These are phyloP conservation scores for Agonopterix arenella DNA, from an alignment of 2,888 invertebrate genomes.

Conservation along the genomic window DNA sequence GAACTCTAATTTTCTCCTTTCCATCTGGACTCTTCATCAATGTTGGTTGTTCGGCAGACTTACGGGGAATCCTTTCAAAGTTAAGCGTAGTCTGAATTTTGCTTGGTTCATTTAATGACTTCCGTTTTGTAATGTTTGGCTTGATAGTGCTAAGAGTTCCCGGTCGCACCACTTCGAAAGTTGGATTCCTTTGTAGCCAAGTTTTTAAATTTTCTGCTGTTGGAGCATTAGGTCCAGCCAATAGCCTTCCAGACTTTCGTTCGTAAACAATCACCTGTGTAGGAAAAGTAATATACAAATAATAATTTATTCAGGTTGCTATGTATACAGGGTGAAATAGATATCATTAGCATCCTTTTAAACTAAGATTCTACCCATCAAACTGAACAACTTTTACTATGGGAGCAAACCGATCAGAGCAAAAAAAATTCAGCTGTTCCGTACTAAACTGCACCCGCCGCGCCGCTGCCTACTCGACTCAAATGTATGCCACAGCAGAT, in stretches of 20 bases:
- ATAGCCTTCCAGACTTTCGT: constrained; percentile 83
- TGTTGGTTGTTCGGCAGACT: constrained; percentile 31
- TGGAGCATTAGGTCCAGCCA: constrained; percentile 89
- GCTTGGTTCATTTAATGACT: constrained; percentile 32
- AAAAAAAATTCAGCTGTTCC: too few species aligned
- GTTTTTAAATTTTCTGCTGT: constrained; percentile 85
- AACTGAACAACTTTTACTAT: too few species aligned
- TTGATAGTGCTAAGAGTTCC: constrained; percentile 71
- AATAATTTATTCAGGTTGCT: too few species aligned
- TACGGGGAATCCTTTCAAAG: constrained; percentile 58
- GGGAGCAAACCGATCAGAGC: too few species aligned
- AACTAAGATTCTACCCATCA: too few species aligned
- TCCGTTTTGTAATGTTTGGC: constrained; percentile 47
- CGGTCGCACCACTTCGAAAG: constrained; percentile 88
- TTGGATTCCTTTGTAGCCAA: constrained; percentile 92
- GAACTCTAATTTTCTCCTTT: constrained; percentile 32
- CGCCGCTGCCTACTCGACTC: too few species aligned
- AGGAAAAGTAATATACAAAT: neutral
- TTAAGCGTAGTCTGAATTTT: constrained; percentile 71
- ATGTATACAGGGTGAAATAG: too few species aligned
- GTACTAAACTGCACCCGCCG: too few species aligned
- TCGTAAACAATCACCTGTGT: constrained; percentile 87
- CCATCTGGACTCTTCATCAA: constrained; percentile 27
- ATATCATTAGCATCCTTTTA: too few species aligned
- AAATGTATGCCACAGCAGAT: too few species aligned